These are phyloP conservation scores for Lepeophtheirus salmonis DNA, from an alignment of 1,140 invertebrate genomes.

Conservation along the genomic window DNA sequence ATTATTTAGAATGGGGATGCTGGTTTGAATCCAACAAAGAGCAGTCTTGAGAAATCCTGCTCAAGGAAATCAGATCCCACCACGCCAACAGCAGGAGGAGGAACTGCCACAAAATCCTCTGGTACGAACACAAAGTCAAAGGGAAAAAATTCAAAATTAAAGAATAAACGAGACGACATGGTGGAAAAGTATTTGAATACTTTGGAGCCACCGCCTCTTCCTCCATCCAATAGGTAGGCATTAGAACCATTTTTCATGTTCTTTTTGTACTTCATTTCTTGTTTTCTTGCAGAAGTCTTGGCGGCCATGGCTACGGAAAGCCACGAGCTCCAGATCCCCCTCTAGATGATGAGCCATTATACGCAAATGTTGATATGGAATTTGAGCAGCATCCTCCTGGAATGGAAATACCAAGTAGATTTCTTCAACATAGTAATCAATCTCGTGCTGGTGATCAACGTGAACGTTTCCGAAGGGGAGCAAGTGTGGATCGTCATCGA, in stretches of 20 bases:
- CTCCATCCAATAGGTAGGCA: background rate
- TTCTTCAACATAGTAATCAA: too few species aligned
- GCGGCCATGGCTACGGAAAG: background rate
- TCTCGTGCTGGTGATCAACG: background rate
- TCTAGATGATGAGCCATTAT: background rate
- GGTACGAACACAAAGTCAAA: background rate
- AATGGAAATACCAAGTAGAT: background rate
- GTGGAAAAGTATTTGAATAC: background rate
- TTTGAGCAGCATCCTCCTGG: background rate
- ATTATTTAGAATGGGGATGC: background rate
- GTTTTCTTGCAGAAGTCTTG: background rate
- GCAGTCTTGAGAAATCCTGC: too few species aligned
- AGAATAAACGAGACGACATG: background rate
- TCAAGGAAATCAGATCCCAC: background rate
- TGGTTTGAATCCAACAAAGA: background rate
- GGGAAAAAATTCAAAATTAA: background rate
- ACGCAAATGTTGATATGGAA: background rate
- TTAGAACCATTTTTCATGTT: background rate
- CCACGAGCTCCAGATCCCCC: background rate
- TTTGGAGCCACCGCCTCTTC: background rate
- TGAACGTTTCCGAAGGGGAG: conserved; percentile 4
- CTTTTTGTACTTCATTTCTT: background rate
- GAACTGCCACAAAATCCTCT: too few species aligned
- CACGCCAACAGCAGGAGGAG: background rate
- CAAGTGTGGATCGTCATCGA: conserved; percentile 10